Percentiles rank a stretch among this genome's conserved stretches.
phyloP scores from a whole-genome alignment of 2,888 invertebrate species.

The Lochmaea capreae region DNA sequence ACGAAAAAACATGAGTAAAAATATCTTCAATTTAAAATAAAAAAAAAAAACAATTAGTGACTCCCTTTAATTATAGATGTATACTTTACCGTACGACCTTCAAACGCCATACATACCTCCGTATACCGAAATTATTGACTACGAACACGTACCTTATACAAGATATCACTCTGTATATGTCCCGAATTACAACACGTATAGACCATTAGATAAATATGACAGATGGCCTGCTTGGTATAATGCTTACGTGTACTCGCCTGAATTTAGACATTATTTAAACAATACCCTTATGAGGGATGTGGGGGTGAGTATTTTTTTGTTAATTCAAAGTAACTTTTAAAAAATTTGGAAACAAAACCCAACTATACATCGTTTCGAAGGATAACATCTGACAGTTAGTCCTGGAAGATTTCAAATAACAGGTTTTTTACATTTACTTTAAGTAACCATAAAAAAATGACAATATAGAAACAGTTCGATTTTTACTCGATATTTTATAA shows the following conservation, averaged over 20 bases:
- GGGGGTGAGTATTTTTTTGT: conserved; percentile 44
- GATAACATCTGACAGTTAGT: no score
- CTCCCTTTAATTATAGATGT: conserved; percentile 9
- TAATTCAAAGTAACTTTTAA: not conserved
- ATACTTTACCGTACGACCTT: conserved; percentile 46
- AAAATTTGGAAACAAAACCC: no score
- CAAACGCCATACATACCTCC: conserved; percentile 43
- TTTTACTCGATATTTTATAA: not conserved
- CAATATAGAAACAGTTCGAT: not conserved
- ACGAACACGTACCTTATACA: conserved; percentile 50
- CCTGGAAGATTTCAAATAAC: no score
- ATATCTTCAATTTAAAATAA: not conserved
- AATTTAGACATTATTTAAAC: conserved; percentile 51
- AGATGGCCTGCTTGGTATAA: conserved; percentile 52
- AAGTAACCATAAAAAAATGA: no score
- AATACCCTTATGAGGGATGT: conserved; percentile 52
- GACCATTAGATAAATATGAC: conserved; percentile 51
- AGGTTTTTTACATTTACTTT: no score
- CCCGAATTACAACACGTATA: conserved; percentile 49
- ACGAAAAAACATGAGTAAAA: conserved; percentile 8
- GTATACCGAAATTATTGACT: conserved; percentile 48
- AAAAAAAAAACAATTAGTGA: no score
- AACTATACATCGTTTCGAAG: no score
- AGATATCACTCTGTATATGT: conserved; percentile 50
- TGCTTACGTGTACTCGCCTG: conserved; percentile 48